Conservation (phyloP, 1,140 invertebrate species). For the Myzus persicae region DNA sequence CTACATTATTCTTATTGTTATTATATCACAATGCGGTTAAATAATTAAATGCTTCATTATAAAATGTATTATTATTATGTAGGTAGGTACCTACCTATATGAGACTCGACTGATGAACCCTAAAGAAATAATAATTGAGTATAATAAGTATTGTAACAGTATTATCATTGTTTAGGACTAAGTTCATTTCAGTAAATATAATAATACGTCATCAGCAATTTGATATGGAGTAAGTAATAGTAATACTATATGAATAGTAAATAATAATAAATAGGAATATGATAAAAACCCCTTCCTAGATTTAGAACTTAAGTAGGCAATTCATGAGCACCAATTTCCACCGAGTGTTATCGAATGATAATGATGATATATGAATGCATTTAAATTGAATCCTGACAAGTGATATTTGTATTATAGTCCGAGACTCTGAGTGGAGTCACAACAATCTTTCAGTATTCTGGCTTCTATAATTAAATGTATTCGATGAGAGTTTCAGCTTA, state of each 20-base stretch:
- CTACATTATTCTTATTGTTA: slow-evolving; percentile 15
- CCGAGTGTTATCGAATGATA: too few relatives aligned
- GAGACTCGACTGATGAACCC: neutral
- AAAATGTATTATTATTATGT: slow-evolving; percentile 10
- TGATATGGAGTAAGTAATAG: neutral
- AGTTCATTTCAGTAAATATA: neutral
- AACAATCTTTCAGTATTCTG: too few relatives aligned
- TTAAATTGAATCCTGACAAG: too few relatives aligned
- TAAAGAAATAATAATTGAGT: neutral
- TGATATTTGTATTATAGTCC: too few relatives aligned
- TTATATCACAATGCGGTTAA: slow-evolving; percentile 20
- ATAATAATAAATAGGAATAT: too few relatives aligned
- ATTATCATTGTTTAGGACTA: slow-evolving; percentile 4
- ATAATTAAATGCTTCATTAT: slow-evolving; percentile 36
- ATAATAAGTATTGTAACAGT: neutral
- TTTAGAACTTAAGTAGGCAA: too few relatives aligned
- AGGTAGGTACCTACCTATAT: neutral
- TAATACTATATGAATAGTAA: too few relatives aligned
- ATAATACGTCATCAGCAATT: neutral
- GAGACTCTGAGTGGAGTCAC: too few relatives aligned
- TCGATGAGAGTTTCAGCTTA: too few relatives aligned
- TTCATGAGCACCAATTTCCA: too few relatives aligned
- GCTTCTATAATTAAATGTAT: too few relatives aligned
- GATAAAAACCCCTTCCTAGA: neutral
- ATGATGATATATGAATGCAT: too few relatives aligned